Percentiles rank a stretch among this genome's conserved stretches.
Evolutionary conservation across 2,888 invertebrate genomes (phyloP).

Genomic region (Thymelicus sylvestris): DNA sequence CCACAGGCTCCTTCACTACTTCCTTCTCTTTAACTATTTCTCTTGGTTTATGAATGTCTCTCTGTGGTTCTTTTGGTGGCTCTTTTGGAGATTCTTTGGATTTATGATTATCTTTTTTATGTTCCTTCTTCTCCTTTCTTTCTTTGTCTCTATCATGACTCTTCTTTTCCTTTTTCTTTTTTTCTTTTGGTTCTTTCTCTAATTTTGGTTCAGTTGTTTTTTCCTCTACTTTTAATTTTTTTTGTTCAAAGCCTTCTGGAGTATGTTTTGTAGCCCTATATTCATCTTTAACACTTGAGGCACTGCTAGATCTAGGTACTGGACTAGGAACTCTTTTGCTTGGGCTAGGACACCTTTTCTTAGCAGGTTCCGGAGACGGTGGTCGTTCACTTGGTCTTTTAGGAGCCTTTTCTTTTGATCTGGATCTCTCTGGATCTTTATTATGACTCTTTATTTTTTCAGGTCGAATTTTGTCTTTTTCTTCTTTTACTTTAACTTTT

Average conservation of each 20-base stretch:
- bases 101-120: conserved; percentile 84
- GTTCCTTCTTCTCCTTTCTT: conserved; percentile 83
- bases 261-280: conserved; percentile 67
- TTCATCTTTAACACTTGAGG: conserved; percentile 75
- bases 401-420: conserved; percentile 82
- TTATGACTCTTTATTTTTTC: conserved; percentile 81
- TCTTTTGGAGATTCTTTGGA: conserved; percentile 75
- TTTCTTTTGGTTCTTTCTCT: conserved; percentile 81
- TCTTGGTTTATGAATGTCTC: conserved; percentile 63
- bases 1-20: conserved; percentile 61
- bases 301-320: conserved; percentile 69
- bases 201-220: conserved; percentile 81
- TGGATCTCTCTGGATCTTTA: conserved; percentile 83
- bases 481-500: conserved; percentile 77
- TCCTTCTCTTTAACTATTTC: conserved; percentile 70
- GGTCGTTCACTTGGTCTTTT: conserved; percentile 76
- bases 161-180: conserved; percentile 86
- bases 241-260: conserved; percentile 62
- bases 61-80: conserved; percentile 62
- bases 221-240: conserved; percentile 78
- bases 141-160: conserved; percentile 87
- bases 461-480: conserved; percentile 76
- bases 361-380: conserved; percentile 69
- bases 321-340: conserved; percentile 67
- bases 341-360: conserved; percentile 72